Evolutionary conservation across 2,797 vertebrate species (phyloP).

Genomic region (Mus spretus): DNA sequence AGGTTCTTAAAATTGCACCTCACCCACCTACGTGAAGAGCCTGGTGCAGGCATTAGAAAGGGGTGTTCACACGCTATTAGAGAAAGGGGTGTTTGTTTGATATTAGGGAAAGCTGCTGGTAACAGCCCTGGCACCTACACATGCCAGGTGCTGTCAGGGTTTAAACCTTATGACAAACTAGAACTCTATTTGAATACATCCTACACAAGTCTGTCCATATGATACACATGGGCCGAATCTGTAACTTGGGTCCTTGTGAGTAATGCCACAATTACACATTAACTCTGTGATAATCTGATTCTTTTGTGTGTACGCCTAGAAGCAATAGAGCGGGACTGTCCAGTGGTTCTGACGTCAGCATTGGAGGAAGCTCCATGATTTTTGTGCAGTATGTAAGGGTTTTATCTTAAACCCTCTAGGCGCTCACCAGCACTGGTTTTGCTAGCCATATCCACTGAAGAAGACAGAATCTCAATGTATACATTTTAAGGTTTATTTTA

Average conservation of each 20-base stretch:
- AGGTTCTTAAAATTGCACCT: too few relatives aligned
- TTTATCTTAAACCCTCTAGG: neutral
- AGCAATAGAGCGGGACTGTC: neutral
- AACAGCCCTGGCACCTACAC: neutral
- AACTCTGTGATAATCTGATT: neutral
- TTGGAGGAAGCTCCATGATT: neutral
- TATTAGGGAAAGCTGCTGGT: neutral
- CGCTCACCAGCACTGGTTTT: neutral
- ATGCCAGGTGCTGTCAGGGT: neutral
- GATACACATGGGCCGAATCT: neutral
- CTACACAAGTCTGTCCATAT: neutral
- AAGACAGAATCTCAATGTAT: neutral
- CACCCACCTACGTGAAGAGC: neutral
- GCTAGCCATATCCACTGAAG: neutral
- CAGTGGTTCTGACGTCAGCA: neutral
- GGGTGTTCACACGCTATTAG: too few relatives aligned
- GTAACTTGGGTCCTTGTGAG: neutral
- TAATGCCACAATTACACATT: neutral
- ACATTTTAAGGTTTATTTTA: neutral
- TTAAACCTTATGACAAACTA: neutral
- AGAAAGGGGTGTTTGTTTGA: too few relatives aligned
- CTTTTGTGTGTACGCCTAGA: neutral
- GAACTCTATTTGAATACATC: neutral
- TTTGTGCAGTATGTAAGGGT: neutral
- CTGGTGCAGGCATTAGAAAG: neutral